Evolutionary conservation across 2,113 vertebrate genomes (phyloP).

Genomic region (Microtus oregoni): DNA sequence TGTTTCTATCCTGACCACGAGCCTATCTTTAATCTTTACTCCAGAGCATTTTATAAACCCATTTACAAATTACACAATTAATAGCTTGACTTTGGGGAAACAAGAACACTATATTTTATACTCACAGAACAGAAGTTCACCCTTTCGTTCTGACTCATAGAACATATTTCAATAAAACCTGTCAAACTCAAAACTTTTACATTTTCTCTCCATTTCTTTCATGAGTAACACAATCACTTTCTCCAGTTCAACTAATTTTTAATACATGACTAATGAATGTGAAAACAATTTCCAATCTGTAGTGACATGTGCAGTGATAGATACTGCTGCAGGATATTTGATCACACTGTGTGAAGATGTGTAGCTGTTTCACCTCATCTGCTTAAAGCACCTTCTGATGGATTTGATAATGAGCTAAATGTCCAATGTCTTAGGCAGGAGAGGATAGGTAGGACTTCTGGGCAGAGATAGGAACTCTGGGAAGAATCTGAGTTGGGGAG

Average conservation of each 20-base stretch:
- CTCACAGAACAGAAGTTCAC: background rate
- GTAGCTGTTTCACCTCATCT: background rate
- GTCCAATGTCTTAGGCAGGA: background rate
- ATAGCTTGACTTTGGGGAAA: background rate
- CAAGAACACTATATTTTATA: background rate
- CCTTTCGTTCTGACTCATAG: background rate
- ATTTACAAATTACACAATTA: background rate
- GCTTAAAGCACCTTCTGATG: background rate
- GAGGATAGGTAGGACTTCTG: background rate
- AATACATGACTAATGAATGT: background rate
- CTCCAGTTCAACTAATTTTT: background rate
- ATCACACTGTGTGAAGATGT: background rate
- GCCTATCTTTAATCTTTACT: background rate
- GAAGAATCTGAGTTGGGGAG: too few relatives aligned
- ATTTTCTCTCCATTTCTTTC: conserved; percentile 16
- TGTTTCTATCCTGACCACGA: background rate
- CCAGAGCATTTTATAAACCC: background rate
- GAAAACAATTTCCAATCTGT: background rate
- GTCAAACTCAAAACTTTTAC: conserved; percentile 7
- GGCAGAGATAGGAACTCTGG: background rate
- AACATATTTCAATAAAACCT: background rate
- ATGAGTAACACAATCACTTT: background rate
- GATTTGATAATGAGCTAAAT: background rate
- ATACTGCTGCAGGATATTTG: background rate
- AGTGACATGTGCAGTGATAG: background rate